Percentiles rank a stretch among this genome's conserved stretches.
These are phyloP conservation scores for Noctua janthina DNA, from an alignment of 2,888 invertebrate species.

Conservation along the genomic window DNA sequence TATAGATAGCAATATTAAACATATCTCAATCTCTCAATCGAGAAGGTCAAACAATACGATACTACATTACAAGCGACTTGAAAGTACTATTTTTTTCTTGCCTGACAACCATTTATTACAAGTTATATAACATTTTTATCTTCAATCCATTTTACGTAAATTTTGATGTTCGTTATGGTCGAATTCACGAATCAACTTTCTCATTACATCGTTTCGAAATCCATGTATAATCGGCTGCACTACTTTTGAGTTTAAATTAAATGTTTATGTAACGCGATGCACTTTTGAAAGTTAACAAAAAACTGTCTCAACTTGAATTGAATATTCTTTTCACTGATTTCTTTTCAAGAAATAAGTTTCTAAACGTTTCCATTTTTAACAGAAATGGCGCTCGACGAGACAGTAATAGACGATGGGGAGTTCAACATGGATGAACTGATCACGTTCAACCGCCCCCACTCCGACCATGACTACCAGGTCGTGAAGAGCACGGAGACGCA, in stretches of 20 bases:
- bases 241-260: slow-evolving; percentile 45
- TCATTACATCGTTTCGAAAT: slow-evolving; percentile 57
- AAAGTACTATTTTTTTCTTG: slow-evolving; percentile 13
- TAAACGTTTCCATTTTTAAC: slow-evolving; percentile 50
- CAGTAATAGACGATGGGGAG: slow-evolving; percentile 90
- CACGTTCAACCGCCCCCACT: slow-evolving; percentile 88
- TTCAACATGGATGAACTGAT: slow-evolving; percentile 92
- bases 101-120: slow-evolving; percentile 44
- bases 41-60: slow-evolving; percentile 38
- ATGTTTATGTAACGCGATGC: slow-evolving; percentile 56
- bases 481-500: slow-evolving; percentile 77
- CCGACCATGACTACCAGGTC: slow-evolving; percentile 89
- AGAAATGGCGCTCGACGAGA: slow-evolving; percentile 86
- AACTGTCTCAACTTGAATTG: not conserved
- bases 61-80: not conserved
- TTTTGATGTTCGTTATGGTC: slow-evolving; percentile 59
- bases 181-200: slow-evolving; percentile 64
- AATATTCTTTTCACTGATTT: slow-evolving; percentile 10
- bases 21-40: slow-evolving; percentile 30
- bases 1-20: slow-evolving; percentile 38
- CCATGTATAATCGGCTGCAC: slow-evolving; percentile 57
- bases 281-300: slow-evolving; percentile 46
- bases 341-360: slow-evolving; percentile 4
- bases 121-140: slow-evolving; percentile 46
- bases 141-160: slow-evolving; percentile 55